Conservation (phyloP, 2,113 vertebrate genomes). For the Melanerpes formicivorus region DNA sequence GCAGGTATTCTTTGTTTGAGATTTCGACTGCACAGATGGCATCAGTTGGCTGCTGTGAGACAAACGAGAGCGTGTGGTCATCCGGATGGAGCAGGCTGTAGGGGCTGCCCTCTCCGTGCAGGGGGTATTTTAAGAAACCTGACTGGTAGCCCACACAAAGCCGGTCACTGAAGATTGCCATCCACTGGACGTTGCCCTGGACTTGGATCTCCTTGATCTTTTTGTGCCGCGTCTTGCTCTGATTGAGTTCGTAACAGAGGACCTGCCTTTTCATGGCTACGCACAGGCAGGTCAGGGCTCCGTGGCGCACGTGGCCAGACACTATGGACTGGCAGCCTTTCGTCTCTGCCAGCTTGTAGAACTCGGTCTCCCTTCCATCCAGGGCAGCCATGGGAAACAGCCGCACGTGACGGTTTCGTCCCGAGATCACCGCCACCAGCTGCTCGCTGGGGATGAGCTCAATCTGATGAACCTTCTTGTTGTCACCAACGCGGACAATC, state of each 20-base stretch:
- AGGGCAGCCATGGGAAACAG: slow-evolving; percentile 90
- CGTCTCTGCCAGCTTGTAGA: slow-evolving; percentile 92
- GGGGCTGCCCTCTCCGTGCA: slow-evolving; percentile 85
- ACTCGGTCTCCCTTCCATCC: slow-evolving; percentile 92
- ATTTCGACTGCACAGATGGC: slow-evolving; percentile 97
- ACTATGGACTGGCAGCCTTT: slow-evolving; percentile 92
- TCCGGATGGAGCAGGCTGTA: slow-evolving; percentile 90
- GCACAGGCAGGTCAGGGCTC: slow-evolving; percentile 89
- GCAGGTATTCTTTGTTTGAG: slow-evolving; percentile 94
- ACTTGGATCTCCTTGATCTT: slow-evolving; percentile 93
- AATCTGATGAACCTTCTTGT: slow-evolving; percentile 97
- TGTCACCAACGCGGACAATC: slow-evolving; percentile 95
- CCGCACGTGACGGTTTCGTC: slow-evolving; percentile 96
- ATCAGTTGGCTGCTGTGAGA: slow-evolving; percentile 89
- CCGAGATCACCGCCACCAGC: slow-evolving; percentile 95
- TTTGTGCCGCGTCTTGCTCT: slow-evolving; percentile 91
- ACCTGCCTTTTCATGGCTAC: slow-evolving; percentile 97
- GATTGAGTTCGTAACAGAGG: slow-evolving; percentile 94
- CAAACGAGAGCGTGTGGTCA: slow-evolving; percentile 94
- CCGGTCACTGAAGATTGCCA: slow-evolving; percentile 92
- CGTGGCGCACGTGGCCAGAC: slow-evolving; percentile 86
- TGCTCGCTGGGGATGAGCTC: slow-evolving; percentile 92
- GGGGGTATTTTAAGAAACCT: slow-evolving; percentile 89
- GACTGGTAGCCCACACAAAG: slow-evolving; percentile 94
- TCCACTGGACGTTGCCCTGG: slow-evolving; percentile 92